Evolutionary conservation across 1,140 invertebrate genomes (phyloP).

Genomic region (Teleogryllus occipitalis): DNA sequence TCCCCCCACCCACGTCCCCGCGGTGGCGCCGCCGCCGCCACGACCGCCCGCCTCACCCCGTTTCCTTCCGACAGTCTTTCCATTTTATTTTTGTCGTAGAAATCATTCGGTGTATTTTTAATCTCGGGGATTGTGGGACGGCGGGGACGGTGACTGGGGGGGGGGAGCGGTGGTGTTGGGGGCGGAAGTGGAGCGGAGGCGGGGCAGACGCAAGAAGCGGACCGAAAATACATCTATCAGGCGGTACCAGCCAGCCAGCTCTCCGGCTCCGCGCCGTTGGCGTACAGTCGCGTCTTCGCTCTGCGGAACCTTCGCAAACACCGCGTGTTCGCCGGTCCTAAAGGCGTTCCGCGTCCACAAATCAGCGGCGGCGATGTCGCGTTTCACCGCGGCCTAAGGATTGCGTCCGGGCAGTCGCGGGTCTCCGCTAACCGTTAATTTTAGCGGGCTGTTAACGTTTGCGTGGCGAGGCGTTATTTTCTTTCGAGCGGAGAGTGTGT

Average conservation of each 20-base stretch:
- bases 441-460: too few species aligned
- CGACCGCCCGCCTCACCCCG: not conserved
- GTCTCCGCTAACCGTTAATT: too few species aligned
- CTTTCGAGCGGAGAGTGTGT: too few species aligned
- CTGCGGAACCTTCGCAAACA: too few species aligned
- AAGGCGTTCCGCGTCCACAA: too few species aligned
- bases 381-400: too few species aligned
- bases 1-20: not conserved
- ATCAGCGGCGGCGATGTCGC: too few species aligned
- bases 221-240: constrained; percentile 16
- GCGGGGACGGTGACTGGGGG: not conserved
- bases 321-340: too few species aligned
- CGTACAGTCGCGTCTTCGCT: not conserved
- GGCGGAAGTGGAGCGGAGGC: constrained; percentile 7
- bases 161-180: constrained; percentile 6
- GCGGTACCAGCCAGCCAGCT: not conserved
- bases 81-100: constrained; percentile 19
- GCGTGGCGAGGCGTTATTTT: too few species aligned
- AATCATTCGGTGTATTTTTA: constrained; percentile 24
- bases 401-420: too few species aligned
- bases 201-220: constrained; percentile 18
- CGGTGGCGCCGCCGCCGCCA: not conserved
- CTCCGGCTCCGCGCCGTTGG: too few species aligned
- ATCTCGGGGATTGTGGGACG: constrained; percentile 18
- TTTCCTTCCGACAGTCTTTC: constrained; percentile 8